Conservation (phyloP, 2,797 vertebrate genomes). For the Gallinago solitaria region DNA sequence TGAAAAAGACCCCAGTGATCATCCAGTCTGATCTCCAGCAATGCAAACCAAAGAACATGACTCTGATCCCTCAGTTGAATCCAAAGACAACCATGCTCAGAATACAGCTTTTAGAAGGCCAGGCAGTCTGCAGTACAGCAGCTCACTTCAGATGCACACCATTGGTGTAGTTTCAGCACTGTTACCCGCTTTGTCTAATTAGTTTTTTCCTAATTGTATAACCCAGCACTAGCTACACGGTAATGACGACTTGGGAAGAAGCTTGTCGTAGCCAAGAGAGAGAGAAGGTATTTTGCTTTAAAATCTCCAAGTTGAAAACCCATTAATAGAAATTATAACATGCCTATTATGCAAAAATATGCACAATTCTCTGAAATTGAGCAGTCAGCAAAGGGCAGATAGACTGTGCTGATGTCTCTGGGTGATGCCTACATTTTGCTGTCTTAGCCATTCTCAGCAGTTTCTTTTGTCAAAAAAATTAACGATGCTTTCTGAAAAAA, state of each 20-base stretch:
- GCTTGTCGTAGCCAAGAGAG: background rate
- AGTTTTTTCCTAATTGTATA: background rate
- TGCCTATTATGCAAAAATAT: slow-evolving; percentile 21
- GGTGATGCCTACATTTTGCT: background rate
- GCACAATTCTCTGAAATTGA: slow-evolving; percentile 29
- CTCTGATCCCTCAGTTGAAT: background rate
- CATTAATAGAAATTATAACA: background rate
- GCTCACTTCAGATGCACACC: background rate
- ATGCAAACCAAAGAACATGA: background rate
- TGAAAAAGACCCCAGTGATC: background rate
- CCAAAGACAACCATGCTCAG: background rate
- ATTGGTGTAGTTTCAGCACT: background rate
- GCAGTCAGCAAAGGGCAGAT: slow-evolving; percentile 34
- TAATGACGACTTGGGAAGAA: background rate
- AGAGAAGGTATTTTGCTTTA: background rate
- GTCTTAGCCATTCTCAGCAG: background rate
- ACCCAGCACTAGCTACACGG: background rate
- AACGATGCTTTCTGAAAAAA: slow-evolving; percentile 15
- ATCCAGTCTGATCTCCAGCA: background rate
- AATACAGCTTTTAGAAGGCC: background rate
- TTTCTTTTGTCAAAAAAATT: slow-evolving; percentile 24
- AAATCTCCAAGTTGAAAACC: background rate
- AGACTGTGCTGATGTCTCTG: slow-evolving; percentile 18
- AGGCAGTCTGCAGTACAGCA: background rate
- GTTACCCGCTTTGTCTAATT: background rate